These are phyloP conservation scores for Micrasema minimum DNA, from an alignment of 1,140 invertebrate species.

Conservation along the genomic window DNA sequence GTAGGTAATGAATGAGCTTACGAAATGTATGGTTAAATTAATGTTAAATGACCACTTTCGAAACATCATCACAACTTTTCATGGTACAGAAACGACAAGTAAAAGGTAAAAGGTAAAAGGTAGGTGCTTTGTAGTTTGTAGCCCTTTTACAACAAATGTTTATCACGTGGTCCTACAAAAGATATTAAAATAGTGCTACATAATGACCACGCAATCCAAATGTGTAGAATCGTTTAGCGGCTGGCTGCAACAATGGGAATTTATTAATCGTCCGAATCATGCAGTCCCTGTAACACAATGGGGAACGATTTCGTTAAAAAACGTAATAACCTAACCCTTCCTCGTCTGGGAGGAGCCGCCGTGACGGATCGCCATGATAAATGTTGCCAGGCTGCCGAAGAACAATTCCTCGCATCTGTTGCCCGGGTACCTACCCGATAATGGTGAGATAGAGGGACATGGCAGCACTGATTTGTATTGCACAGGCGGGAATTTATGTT, in stretches of 20 bases:
- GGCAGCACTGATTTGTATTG: constrained; percentile 17
- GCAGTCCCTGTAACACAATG: constrained; percentile 37
- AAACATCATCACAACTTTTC: too few species aligned
- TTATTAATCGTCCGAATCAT: constrained; percentile 44
- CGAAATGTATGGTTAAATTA: too few species aligned
- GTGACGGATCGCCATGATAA: constrained; percentile 41
- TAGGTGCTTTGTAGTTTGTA: too few species aligned
- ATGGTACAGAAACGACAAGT: too few species aligned
- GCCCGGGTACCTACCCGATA: constrained; percentile 19
- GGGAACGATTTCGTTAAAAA: constrained; percentile 39
- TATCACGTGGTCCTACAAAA: constrained; percentile 31
- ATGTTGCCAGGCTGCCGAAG: constrained; percentile 40
- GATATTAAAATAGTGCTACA: constrained; percentile 35
- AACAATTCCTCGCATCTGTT: constrained; percentile 39
- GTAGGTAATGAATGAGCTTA: too few species aligned
- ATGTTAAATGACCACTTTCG: too few species aligned
- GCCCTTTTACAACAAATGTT: too few species aligned
- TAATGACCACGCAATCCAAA: constrained; percentile 20
- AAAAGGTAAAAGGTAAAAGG: too few species aligned
- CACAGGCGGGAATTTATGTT: too few species aligned
- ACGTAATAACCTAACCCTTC: constrained; percentile 42
- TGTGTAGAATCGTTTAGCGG: constrained; percentile 38
- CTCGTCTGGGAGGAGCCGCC: constrained; percentile 34
- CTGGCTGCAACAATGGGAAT: constrained; percentile 32
- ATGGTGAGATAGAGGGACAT: constrained; percentile 21